Evolutionary conservation across 2,797 vertebrate genomes (phyloP), one percentile per base, ranked within the genome.

Genomic region (Kryptolebias ocellatus): DNA sequence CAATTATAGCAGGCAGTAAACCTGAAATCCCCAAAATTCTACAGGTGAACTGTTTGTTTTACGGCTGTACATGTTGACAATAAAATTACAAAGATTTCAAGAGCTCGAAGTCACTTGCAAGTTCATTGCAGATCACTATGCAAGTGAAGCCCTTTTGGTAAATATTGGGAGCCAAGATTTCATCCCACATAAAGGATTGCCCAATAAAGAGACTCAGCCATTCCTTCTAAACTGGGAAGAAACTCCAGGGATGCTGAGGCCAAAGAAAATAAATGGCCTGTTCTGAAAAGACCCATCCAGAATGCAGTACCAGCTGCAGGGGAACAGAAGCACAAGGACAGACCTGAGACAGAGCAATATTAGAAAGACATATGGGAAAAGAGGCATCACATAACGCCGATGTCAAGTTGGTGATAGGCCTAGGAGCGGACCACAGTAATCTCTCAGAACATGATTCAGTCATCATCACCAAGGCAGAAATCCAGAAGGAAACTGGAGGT

Each of bases 211-310:
- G 24, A 44, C 31, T 28, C 31, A 55, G 20, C 44, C 34, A 39
- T 47, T 28, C 27, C 28, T 28, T 24, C 34, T 29, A 58, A 55
- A 59, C 55, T 46, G 57, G 46, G 14, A 51, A 3, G 18, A 60
- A 60, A 53, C 42, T 68, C 18, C 18, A 60, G 49, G 27, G 56
- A 67, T 47, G 53, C 18, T 56, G 44, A 49, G 53, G 31, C 51
- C 31, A 69, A 50, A 61, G 34, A 56, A 62, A 62, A 70, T 69
- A 61, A 70, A 62, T 50, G 59, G 47, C 17, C 53, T 62, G 59
- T 28, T 60, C 27, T 60, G 50, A 31, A 45, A 39, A 50, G 18
- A 28, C 47, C 24, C 17, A 56, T 62, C 52, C 53, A 62, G 52
- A 55, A 62, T 50, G 53, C 46, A 56, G 34, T 55, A 28, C 44